A percentile compares a stretch with the other conserved stretches of the same genome.
Conservation (phyloP, 2,797 vertebrate genomes). For the Sebastes hubbsi region DNA sequence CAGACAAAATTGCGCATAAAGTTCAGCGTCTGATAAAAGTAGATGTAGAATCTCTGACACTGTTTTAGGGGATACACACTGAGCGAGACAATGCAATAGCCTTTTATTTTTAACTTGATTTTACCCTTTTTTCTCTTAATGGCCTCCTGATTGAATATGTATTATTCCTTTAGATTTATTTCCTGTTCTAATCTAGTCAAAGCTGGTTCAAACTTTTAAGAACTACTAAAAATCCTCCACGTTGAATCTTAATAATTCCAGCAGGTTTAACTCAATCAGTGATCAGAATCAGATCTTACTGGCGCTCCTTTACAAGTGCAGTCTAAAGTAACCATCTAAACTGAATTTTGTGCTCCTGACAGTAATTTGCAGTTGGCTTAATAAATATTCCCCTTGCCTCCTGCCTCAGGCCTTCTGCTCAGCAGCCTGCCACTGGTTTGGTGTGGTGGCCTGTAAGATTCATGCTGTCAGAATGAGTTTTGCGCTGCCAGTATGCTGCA, state of each 20-base stretch:
- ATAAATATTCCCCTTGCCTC: background rate
- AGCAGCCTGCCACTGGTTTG: slow-evolving; percentile 86
- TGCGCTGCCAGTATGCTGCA: slow-evolving; percentile 75
- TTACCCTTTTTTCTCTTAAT: background rate
- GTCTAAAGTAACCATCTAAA: background rate
- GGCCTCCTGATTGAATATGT: background rate
- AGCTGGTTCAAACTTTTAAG: background rate
- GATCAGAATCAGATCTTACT: background rate
- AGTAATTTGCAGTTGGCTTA: background rate
- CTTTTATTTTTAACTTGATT: background rate
- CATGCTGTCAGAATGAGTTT: slow-evolving; percentile 82
- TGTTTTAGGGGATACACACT: background rate
- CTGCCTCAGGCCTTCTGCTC: slow-evolving; percentile 74
- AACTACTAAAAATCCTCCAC: background rate
- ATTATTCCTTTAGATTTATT: background rate
- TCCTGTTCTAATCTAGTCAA: background rate
- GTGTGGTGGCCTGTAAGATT: slow-evolving; percentile 86
- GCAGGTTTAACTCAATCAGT: background rate
- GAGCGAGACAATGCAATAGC: background rate
- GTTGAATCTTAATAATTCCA: background rate
- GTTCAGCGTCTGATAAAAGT: background rate
- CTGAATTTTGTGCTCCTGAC: background rate
- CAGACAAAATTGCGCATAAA: background rate
- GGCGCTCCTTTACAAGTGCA: background rate
- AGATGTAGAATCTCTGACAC: background rate